Conservation (phyloP, 2,113 vertebrate species). For the Ophthalmotilapia sp. region DNA sequence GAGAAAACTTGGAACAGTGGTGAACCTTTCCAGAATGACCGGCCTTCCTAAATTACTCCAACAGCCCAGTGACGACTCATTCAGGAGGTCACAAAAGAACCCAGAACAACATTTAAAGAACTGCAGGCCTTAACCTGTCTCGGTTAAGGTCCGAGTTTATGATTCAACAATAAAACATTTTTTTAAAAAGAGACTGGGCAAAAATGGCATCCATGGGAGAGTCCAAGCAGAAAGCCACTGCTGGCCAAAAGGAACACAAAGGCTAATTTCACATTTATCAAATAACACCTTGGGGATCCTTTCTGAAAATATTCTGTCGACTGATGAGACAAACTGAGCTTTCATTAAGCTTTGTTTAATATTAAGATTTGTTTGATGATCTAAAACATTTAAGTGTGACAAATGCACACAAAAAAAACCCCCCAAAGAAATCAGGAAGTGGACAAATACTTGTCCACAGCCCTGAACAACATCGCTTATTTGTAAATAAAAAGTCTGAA, state of each 20-base stretch:
- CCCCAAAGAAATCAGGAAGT: background rate
- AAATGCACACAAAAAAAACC: accelerated
- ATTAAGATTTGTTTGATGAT: background rate
- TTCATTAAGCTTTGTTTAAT: background rate
- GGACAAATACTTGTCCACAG: background rate
- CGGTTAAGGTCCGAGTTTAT: background rate
- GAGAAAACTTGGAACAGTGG: background rate
- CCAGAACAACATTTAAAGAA: background rate
- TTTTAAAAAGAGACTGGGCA: background rate
- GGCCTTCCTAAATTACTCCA: background rate
- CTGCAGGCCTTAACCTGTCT: background rate
- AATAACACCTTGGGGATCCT: background rate
- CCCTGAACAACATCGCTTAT: background rate
- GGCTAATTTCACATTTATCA: background rate
- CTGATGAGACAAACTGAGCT: background rate
- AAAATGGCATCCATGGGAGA: background rate
- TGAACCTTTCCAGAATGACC: background rate
- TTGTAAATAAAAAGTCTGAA: background rate
- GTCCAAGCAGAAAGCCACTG: background rate
- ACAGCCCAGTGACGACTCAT: background rate
- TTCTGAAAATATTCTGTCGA: background rate
- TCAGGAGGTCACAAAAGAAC: background rate
- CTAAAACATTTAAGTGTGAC: background rate
- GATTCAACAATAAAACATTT: background rate
- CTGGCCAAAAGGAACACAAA: background rate